Conservation (phyloP, 2,113 vertebrate species). For the Amphilophus citrinellus region DNA sequence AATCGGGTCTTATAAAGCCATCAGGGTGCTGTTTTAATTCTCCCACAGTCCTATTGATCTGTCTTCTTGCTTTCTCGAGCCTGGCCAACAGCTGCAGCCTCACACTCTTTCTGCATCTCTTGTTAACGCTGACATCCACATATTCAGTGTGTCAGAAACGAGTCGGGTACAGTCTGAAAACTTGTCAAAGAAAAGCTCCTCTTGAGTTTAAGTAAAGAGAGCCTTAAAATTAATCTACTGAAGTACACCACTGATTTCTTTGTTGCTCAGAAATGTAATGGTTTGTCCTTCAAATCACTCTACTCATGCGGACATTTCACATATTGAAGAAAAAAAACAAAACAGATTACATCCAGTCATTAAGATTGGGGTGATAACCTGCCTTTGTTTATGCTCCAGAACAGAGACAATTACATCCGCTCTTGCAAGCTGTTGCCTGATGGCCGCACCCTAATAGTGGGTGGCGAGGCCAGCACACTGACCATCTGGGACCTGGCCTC, state of each 20-base stretch:
- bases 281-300: not conserved
- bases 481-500: constrained; percentile 99
- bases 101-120: constrained; percentile 4
- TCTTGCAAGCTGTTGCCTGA: constrained; percentile 97
- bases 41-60: constrained; percentile 69
- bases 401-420: constrained; percentile 98
- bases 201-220: not conserved
- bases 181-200: constrained; percentile 24
- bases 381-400: constrained; percentile 79
- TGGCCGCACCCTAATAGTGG: constrained; percentile 95
- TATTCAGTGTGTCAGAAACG: constrained; percentile 46
- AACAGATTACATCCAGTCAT: not conserved
- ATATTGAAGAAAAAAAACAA: not conserved
- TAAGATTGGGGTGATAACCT: not conserved
- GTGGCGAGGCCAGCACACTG: constrained; percentile 94
- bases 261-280: not conserved
- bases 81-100: constrained; percentile 39
- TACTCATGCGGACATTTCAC: not conserved
- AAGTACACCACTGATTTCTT: not conserved
- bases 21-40: constrained; percentile 78
- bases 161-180: constrained; percentile 13
- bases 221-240: not conserved
- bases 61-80: constrained; percentile 52
- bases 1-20: constrained; percentile 73
- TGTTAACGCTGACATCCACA: constrained; percentile 61